These are phyloP conservation scores for Drosophila borealis DNA, from an alignment of 2,888 invertebrate species.

Conservation along the genomic window DNA sequence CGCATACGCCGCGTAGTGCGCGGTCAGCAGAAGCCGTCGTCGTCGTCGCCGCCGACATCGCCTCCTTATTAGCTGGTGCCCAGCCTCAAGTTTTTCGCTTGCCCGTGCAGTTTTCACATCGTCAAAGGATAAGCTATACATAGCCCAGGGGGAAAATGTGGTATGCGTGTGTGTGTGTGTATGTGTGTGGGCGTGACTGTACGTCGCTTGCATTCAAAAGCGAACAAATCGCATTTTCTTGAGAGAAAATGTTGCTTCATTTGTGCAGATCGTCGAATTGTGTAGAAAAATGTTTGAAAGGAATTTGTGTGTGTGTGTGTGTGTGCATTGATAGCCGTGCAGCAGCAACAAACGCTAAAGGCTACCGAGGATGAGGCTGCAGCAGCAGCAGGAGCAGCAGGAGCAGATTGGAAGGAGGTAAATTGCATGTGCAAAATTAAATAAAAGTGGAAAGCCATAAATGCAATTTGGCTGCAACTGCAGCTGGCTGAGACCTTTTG, in stretches of 20 bases:
- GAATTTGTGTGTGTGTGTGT: conserved; percentile 35
- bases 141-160: conserved; percentile 10
- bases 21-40: conserved; percentile 60
- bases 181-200: conserved; percentile 35
- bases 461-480: conserved; percentile 72
- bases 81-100: conserved; percentile 66
- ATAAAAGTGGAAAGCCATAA: conserved; percentile 75
- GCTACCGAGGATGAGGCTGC: conserved; percentile 10
- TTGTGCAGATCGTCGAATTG: conserved; percentile 74
- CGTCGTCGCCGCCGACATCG: conserved; percentile 6
- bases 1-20: conserved; percentile 57
- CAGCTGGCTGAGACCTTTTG: conserved; percentile 34
- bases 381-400: conserved; percentile 4
- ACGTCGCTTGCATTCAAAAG: conserved; percentile 76
- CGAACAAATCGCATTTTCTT: conserved; percentile 80
- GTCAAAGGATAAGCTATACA: conserved; percentile 65
- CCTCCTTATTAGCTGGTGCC: conserved; percentile 60
- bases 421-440: conserved; percentile 72
- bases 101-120: conserved; percentile 67
- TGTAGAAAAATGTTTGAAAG: conserved; percentile 74
- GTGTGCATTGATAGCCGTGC: conserved; percentile 43
- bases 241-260: conserved; percentile 79
- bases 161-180: background rate
- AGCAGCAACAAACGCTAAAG: conserved; percentile 27
- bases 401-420: conserved; percentile 22